Base-by-base conservation (phyloP, 2,113 vertebrate species). In the Nothoprocta pentlandii region DNA sequence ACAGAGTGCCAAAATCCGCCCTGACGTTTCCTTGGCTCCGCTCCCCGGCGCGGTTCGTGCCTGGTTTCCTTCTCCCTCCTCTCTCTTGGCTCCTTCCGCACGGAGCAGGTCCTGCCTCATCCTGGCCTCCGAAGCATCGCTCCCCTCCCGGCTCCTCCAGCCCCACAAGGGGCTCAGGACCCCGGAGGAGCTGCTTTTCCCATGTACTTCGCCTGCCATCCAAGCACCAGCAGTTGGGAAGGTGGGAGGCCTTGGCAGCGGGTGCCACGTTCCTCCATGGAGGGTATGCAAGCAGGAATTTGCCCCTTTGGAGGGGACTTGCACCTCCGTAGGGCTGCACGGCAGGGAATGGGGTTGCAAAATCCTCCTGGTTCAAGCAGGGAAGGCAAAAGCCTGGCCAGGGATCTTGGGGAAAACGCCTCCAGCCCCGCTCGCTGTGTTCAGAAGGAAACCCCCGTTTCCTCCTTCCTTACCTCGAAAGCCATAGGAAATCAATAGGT, bases 341-440 rank as follows among this genome's bases (percentile, higher is more conserved):
- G 28, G 28, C 28, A 58, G 54, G 54, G 54, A 56, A 30, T 16
- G 28, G 54, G 28, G 6, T 30, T 56, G 54, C 28, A 56, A 56
- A 56, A 56, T 16, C 28, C 28, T 56, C 54, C 28, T 56, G 16
- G 16, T 32, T 58, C 54, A 58, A 30, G 28, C 28, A 58, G 28
- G 30, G 54, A 32, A 36, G 59, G n/a, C 59, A 22, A 36, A 9
- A 4, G 19, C 34, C 59, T 36, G 13, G 32, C 34, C 59, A 36
- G 59, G 20, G 2, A 7, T 23, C 22, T 62, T n/a, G 4, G 19
- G 19, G 59, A 36, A 62, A 23, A 14, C 5, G 20, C 22, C 30
- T 26, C 51, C 4, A 4, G 7, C 26, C 2, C 0, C 1, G 0
- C 28, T 61, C 32, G 41, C 79, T 32, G 8, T 10, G 2, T 4